Evolutionary conservation across 2,113 vertebrate species (phyloP).

Genomic region (Podiceps cristatus): DNA sequence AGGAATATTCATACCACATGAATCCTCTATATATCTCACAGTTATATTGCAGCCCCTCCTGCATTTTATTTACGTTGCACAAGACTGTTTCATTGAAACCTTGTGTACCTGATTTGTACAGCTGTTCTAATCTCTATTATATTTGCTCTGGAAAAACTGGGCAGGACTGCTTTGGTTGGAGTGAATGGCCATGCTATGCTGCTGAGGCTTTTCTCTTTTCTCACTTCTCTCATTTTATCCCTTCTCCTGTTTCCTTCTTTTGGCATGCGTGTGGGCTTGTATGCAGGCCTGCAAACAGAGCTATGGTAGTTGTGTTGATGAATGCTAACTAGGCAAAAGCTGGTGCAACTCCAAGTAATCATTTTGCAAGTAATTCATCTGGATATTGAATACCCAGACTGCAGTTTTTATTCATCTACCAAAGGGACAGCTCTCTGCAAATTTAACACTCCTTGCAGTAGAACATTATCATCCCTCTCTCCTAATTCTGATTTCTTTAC

Average conservation of each 20-base stretch:
- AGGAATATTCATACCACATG: not conserved
- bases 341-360: conserved; percentile 11
- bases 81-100: not conserved
- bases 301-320: not conserved
- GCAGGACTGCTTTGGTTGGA: not conserved
- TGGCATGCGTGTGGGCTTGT: not conserved
- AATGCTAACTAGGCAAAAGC: conserved; percentile 11
- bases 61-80: not conserved
- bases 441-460: not conserved
- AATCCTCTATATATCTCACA: not conserved
- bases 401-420: not conserved
- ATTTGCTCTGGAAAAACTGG: not conserved
- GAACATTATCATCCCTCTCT: not conserved
- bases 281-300: not conserved
- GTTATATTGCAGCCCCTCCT: not conserved
- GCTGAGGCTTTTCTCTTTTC: not conserved
- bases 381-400: not conserved
- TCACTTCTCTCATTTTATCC: not conserved
- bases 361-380: not conserved
- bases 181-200: not conserved
- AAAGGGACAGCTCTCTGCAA: not conserved
- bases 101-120: not conserved
- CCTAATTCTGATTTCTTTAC: not conserved
- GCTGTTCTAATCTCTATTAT: not conserved
- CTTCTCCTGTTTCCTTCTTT: not conserved